Conservation (phyloP, 2,797 vertebrate species). For the Diceros bicornis region DNA sequence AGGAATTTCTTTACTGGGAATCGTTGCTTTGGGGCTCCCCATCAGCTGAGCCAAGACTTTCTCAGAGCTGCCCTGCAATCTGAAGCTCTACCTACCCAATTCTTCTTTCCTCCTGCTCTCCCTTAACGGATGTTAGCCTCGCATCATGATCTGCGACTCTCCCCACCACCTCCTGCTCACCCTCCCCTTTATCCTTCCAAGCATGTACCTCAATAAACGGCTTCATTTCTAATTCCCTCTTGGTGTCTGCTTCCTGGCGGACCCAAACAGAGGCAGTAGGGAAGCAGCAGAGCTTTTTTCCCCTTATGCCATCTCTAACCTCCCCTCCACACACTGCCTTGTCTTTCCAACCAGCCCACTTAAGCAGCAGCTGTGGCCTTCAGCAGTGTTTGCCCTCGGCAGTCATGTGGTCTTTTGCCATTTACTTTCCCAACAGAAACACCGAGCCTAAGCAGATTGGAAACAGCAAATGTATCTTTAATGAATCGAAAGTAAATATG, state of each 20-base stretch:
- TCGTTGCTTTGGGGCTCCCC: background rate
- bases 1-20: background rate
- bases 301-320: background rate
- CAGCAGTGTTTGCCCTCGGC: conserved; percentile 57
- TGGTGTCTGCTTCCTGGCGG: background rate
- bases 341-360: background rate
- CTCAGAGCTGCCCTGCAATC: background rate
- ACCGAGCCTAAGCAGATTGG: background rate
- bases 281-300: background rate
- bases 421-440: conserved; percentile 78
- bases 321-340: too few relatives aligned
- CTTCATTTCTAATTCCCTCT: background rate
- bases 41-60: background rate
- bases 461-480: conserved; percentile 68
- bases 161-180: background rate
- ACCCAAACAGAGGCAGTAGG: background rate
- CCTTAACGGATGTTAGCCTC: background rate
- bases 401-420: conserved; percentile 58
- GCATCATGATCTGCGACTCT: background rate
- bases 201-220: background rate
- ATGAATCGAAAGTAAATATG: conserved; percentile 75
- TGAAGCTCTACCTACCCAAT: background rate
- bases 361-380: conserved; percentile 64
- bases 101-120: background rate
- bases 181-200: background rate